Conservation (phyloP, 1,140 invertebrate genomes). For the Laodelphax striatellus region DNA sequence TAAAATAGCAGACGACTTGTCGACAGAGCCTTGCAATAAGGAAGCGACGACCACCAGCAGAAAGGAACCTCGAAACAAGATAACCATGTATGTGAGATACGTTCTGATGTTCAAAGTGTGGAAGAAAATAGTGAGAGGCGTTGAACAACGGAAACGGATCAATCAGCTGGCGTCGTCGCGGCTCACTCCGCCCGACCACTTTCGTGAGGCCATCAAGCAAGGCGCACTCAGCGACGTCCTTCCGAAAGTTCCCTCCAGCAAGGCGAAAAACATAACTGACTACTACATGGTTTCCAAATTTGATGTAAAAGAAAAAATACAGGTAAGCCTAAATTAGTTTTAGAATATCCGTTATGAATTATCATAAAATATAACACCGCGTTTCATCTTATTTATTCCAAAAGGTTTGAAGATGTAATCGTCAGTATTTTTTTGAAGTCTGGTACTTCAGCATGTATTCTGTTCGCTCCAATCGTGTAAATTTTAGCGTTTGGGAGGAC, state of each 20-base stretch:
- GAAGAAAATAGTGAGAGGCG: conserved; percentile 15
- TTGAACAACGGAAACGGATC: conserved; percentile 16
- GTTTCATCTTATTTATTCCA: too few relatives aligned
- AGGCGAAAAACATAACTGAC: conserved; percentile 8
- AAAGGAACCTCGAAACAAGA: neutral
- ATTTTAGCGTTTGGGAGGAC: too few relatives aligned
- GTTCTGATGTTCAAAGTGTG: conserved; percentile 23
- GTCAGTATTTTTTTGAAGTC: too few relatives aligned
- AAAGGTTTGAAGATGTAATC: too few relatives aligned
- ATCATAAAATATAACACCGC: too few relatives aligned
- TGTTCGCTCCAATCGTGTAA: too few relatives aligned
- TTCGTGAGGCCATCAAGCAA: neutral
- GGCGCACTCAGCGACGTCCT: conserved; percentile 9
- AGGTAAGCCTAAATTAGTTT: conserved; percentile 11
- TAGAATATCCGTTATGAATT: too few relatives aligned
- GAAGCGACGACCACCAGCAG: too few relatives aligned
- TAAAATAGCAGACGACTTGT: too few relatives aligned
- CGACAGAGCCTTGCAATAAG: too few relatives aligned
- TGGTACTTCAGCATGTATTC: too few relatives aligned
- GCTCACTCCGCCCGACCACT: conserved; percentile 9
- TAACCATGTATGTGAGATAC: conserved; percentile 20
- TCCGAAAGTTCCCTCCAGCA: conserved; percentile 10
- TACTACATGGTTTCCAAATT: conserved; percentile 18
- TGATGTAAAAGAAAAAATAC: conserved; percentile 10
- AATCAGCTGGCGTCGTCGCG: conserved; percentile 13